These are phyloP conservation scores for Pomphorhynchus laevis DNA, from an alignment of 1,140 invertebrate species.

Conservation along the genomic window DNA sequence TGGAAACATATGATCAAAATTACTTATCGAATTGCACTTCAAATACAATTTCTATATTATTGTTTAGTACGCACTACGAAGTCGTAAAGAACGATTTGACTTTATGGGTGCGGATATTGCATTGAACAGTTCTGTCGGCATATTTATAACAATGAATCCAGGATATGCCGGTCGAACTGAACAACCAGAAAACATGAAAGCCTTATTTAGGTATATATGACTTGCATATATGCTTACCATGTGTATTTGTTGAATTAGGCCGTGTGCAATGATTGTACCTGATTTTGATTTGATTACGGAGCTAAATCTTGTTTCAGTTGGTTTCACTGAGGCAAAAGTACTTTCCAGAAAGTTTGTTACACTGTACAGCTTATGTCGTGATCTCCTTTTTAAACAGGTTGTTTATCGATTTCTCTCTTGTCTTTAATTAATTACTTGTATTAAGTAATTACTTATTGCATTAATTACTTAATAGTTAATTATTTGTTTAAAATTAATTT, in stretches of 20 bases:
- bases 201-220: not conserved
- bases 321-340: not conserved
- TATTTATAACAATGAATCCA: conserved; percentile 23
- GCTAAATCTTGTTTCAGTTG: not conserved
- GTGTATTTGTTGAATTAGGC: conserved; percentile 26
- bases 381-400: not conserved
- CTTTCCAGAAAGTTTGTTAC: not conserved
- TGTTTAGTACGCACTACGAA: not conserved
- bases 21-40: too few relatives aligned
- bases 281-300: not conserved
- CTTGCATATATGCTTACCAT: too few relatives aligned
- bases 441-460: too few relatives aligned
- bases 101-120: conserved; percentile 30
- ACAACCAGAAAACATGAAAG: not conserved
- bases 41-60: conserved; percentile 24
- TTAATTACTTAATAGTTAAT: too few relatives aligned
- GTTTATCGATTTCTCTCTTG: too few relatives aligned
- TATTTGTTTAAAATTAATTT: too few relatives aligned
- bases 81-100: conserved; percentile 14
- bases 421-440: too few relatives aligned
- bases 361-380: not conserved
- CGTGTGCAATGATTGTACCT: conserved; percentile 24
- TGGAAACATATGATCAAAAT: too few relatives aligned
- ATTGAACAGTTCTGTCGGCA: conserved; percentile 19
- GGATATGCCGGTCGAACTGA: conserved; percentile 11